These are phyloP conservation scores for Zapornia atra DNA, from an alignment of 2,113 vertebrate genomes.

Conservation along the genomic window DNA sequence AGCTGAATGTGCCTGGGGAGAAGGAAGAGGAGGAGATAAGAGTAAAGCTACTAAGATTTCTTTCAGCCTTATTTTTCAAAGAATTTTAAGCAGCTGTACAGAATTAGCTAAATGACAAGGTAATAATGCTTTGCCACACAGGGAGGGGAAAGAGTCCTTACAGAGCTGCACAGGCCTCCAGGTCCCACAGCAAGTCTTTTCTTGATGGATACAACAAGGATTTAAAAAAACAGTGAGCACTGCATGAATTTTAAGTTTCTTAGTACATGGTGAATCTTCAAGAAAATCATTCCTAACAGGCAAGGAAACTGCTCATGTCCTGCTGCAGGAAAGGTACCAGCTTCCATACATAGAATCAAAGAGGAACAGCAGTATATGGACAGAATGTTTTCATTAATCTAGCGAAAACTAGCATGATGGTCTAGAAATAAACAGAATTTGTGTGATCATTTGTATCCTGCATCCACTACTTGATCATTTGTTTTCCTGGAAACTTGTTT, in stretches of 20 bases:
- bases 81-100: not conserved
- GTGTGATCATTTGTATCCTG: rapidly evolving
- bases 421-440: not conserved
- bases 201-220: not conserved
- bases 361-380: not conserved
- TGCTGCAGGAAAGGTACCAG: not conserved
- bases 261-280: not conserved
- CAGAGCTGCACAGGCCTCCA: not conserved
- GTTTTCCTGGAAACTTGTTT: not conserved
- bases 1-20: not conserved
- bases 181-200: not conserved
- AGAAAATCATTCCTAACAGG: not conserved
- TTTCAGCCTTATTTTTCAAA: not conserved
- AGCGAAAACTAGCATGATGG: not conserved
- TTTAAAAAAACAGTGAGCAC: not conserved
- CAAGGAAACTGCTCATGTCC: not conserved
- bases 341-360: not conserved
- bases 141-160: not conserved
- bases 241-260: not conserved
- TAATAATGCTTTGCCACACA: not conserved
- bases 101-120: not conserved
- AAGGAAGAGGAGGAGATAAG: not conserved
- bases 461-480: not conserved
- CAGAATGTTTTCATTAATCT: not conserved
- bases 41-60: not conserved